Evolutionary conservation across 2,113 vertebrate species (phyloP), one percentile per base, ranked within the genome.

Genomic region (Lasiurus borealis): DNA sequence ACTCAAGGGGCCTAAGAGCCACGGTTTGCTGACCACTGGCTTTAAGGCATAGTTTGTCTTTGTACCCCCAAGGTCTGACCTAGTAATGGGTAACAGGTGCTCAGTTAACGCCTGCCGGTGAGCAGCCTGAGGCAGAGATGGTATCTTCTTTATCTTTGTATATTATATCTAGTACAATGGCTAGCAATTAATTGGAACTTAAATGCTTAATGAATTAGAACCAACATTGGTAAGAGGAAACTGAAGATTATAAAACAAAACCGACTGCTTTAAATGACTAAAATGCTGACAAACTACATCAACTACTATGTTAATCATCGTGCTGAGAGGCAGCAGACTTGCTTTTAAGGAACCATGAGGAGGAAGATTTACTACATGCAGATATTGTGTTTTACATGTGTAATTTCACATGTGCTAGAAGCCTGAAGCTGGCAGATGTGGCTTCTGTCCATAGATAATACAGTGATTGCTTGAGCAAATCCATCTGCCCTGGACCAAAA

Each of bases 261-360:
- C 29, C 76, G 82, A 54, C 81, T 95, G 72, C 72, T 90, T 96
- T 92, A 88, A 84, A 87, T 85, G 76, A 92, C 12, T 50, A 12
- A 92, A 73, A 52, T 95, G 64, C 66, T 48, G 66, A 78, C 78
- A 95, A 73, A 87, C 83, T 59, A 87, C 25, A 44, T 27, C 11
- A 66, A 66, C 29, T 29, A 48, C 31, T 21, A 69, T 18, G 59
- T 59, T 48, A 82, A n/a, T 75, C 54, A 82, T n/a, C 36, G 50
- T 80, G 62, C 27, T 14, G 36, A 85, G 40, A 46, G 36, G 50
- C 27, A 64, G 76, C 50, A 87, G 23, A 29, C 11, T 69, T 21
- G 34, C n/a, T 94, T 92, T 85, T 72, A 90, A 81, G 84, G 57
- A 71, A 73, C 48, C 40, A n/a, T 1, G 21, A 59, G 50, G 57